Evolutionary conservation across 2,888 invertebrate genomes (phyloP), one percentile per base, ranked within the genome.

Genomic region (Eutolmus rufibarbis): DNA sequence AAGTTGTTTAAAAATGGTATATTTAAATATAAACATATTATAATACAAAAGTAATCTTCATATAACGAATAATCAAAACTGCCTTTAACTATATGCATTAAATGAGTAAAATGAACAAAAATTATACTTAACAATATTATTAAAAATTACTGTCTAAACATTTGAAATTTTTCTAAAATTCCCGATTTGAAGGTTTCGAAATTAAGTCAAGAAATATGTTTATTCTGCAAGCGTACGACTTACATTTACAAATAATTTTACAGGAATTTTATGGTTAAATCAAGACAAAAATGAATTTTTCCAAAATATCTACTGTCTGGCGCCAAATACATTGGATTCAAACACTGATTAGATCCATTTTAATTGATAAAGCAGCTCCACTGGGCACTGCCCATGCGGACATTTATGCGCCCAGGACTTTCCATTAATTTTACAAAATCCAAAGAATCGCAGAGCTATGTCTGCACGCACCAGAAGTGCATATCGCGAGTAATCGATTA

Each of bases 401-500:
- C 8, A 28, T 23, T 28, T 66, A 66, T 2, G 66, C 8, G 28
- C 4, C 66, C 28, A 66, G 66, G 23, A 66, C 66, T 66, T 66
- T 66, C 66, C 66, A 66, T 28, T 66, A 66, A 66, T 23, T 66
- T 9, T 23, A 23, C 9, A 66, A 66, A 66, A 66, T 12, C 3
- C 23, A 23, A 66, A 66, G 9, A 66, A 56, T 19, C 19, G 5
- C 5, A 19, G 19, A 8, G 19, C 66, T 28, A 19, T 66, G 19
- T 76, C 76, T 76, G 28, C 51, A 51, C 79, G 51, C 51, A 51
- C 79, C 79, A 79, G 51, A 79, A 79, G 51, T 79, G 51, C 23
- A 51, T 51, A 46, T 46, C 79, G 5, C 46, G 31, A 23, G 46
- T 79, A 79, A 79, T 79, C 79, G 79, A 79, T 79, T 79, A 78